phyloP scores from a whole-genome alignment of 2,113 vertebrate genomes.

The Carassius auratus region DNA sequence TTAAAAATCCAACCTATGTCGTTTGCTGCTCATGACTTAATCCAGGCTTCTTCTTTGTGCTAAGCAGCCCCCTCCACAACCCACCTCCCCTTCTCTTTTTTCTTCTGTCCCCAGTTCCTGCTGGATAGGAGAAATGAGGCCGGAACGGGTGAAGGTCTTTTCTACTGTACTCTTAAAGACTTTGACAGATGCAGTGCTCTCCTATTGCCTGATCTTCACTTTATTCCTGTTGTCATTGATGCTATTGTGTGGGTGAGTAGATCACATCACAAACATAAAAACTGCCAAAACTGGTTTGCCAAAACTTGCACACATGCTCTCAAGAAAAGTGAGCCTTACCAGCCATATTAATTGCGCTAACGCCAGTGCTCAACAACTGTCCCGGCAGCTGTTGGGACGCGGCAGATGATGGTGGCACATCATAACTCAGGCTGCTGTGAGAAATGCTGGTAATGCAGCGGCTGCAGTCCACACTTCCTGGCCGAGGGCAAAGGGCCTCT shows the following conservation, averaged over 20 bases:
- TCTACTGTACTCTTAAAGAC: constrained; percentile 11
- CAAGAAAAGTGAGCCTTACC: neutral
- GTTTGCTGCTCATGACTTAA: constrained; percentile 85
- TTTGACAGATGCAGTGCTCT: constrained; percentile 22
- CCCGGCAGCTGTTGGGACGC: constrained; percentile 65
- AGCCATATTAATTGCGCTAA: constrained; percentile 19
- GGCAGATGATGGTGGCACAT: constrained; percentile 62
- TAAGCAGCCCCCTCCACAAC: constrained; percentile 63
- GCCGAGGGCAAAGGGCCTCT: constrained; percentile 47
- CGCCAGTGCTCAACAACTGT: constrained; percentile 62
- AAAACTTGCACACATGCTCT: neutral
- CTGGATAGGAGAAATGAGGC: neutral
- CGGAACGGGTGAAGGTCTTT: constrained; percentile 18
- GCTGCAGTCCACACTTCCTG: constrained; percentile 50
- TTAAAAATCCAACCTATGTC: constrained; percentile 89
- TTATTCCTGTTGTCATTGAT: constrained; percentile 8
- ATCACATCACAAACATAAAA: neutral
- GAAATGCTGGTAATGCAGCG: constrained; percentile 34
- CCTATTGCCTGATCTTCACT: constrained; percentile 9
- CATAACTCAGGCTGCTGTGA: constrained; percentile 63
- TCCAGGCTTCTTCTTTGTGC: constrained; percentile 83
- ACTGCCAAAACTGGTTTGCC: neutral
- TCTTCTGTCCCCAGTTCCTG: constrained; percentile 41
- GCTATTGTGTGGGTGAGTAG: neutral
- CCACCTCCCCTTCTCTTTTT: constrained; percentile 60